A percentile compares a stretch with the other conserved stretches of the same genome.
phyloP scores from a whole-genome alignment of 1,140 invertebrate species.

The Tetramorium parvispinum region DNA sequence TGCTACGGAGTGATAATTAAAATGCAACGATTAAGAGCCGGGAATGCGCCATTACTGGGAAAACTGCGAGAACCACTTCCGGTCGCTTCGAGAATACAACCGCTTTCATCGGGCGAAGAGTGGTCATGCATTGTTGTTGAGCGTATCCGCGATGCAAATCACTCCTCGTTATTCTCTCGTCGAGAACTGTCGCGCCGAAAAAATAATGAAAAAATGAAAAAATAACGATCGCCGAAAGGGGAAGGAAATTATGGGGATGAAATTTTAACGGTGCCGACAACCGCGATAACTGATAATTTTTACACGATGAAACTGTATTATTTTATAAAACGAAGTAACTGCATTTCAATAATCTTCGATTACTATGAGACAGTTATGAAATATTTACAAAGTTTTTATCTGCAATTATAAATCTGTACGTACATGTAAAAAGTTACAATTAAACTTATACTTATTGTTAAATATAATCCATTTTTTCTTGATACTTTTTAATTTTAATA shows the following conservation, averaged over 20 bases:
- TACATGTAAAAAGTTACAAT: background rate
- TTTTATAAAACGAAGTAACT: background rate
- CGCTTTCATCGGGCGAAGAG: background rate
- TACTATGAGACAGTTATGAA: background rate
- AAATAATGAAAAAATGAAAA: constrained; percentile 31
- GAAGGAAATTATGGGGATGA: constrained; percentile 16
- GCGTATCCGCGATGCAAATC: constrained; percentile 66
- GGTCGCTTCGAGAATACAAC: constrained; percentile 42
- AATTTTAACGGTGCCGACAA: constrained; percentile 4
- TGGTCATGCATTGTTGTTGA: constrained; percentile 52
- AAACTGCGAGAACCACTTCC: constrained; percentile 37
- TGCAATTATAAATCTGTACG: background rate
- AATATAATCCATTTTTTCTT: too few species aligned
- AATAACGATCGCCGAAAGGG: constrained; percentile 23
- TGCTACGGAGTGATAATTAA: constrained; percentile 55
- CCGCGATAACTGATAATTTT: background rate
- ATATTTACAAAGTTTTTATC: background rate
- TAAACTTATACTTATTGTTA: too few species aligned
- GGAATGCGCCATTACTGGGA: constrained; percentile 59
- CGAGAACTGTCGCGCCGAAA: constrained; percentile 40
- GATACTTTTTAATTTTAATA: too few species aligned
- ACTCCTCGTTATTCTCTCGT: constrained; percentile 62
- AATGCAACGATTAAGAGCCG: constrained; percentile 62
- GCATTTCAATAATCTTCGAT: background rate
- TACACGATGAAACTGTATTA: background rate